phyloP scores from a whole-genome alignment of 2,888 invertebrate species.

The Tholera decimalis region DNA sequence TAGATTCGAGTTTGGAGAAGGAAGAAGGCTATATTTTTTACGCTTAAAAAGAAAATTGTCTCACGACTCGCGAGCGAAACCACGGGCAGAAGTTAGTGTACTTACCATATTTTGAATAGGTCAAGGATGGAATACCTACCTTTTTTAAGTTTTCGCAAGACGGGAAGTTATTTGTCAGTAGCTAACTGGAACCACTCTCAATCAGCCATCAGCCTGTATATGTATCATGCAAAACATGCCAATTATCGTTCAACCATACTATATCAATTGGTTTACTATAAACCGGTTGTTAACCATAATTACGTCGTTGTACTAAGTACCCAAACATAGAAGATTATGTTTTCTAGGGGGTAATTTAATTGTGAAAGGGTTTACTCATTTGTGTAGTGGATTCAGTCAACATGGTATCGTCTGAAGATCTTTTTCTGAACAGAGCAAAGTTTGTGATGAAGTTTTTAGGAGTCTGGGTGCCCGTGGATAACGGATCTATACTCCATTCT shows the following conservation, averaged over 20 bases:
- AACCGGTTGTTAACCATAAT: conserved; percentile 59
- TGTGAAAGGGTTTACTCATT: conserved; percentile 15
- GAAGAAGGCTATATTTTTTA: too few species aligned
- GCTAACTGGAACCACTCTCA: not conserved
- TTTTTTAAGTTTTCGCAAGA: not conserved
- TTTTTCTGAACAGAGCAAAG: conserved; percentile 83
- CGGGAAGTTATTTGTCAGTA: not conserved
- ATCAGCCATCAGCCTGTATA: conserved; percentile 16
- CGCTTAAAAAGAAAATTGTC: too few species aligned
- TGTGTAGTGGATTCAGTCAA: conserved; percentile 16
- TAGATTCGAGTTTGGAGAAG: too few species aligned
- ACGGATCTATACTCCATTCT: conserved; percentile 71
- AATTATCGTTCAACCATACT: conserved; percentile 53
- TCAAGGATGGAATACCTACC: too few species aligned
- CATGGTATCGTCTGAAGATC: conserved; percentile 69
- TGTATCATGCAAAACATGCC: conserved; percentile 49
- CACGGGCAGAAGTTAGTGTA: too few species aligned
- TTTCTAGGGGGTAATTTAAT: conserved; percentile 2
- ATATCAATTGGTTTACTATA: conserved; percentile 41
- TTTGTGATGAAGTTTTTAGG: conserved; percentile 84
- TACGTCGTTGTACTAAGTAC: conserved; percentile 49
- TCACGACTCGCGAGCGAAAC: too few species aligned
- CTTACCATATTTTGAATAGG: too few species aligned
- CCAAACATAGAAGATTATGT: conserved; percentile 50
- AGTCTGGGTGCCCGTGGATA: conserved; percentile 78